Evolutionary conservation across 2,113 vertebrate species (phyloP), one percentile per base, ranked within the genome.

Genomic region (Mus musculus): DNA sequence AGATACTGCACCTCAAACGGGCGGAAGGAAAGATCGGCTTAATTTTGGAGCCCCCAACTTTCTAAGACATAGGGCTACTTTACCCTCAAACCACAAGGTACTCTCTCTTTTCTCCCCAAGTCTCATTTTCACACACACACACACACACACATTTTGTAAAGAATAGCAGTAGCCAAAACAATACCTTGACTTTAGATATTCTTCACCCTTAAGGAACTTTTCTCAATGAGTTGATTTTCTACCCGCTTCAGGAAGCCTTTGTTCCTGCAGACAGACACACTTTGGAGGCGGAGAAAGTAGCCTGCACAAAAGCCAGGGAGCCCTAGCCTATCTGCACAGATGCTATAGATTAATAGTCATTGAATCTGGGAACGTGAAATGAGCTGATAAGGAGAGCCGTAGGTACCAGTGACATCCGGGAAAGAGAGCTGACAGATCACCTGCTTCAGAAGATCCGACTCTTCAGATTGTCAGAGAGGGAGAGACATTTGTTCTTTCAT

Each of bases 401-500:
- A 78, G 24, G n/a, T 93, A 92, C 96, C 95, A 94, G 33, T 84
- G 94, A 97, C 95, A 95, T 95, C 95, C 77, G 85, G 82, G 97
- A 97, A 97, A 95, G 94, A 92, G 96, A 97, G 84, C 73, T 95
- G 96, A 98, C 97, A 95, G 97, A 97, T 98, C 97, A 97, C 95
- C 97, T 98, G 97, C 94, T 97, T 97, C 90, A 88, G 96, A 95
- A 96, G 89, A 94, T 95, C 95, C 92, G 93, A 95, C 95, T 95
- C 96, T 96, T 94, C 86, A 88, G 93, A 95, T 95, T 98, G 97
- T 86, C 95, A 84, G 87, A 39, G 56, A 67, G 59, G 88, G 46
- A 42, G 86, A 39, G 61, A 95, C 97, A 96, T 97, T 87, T 95
- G 87, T 91, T 97, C 94, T 98, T 89, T 95, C 92, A 95, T 96